Evolutionary conservation across 2,113 vertebrate species (phyloP), one percentile per base, ranked within the genome.

Genomic region (Siphamia tubifer): DNA sequence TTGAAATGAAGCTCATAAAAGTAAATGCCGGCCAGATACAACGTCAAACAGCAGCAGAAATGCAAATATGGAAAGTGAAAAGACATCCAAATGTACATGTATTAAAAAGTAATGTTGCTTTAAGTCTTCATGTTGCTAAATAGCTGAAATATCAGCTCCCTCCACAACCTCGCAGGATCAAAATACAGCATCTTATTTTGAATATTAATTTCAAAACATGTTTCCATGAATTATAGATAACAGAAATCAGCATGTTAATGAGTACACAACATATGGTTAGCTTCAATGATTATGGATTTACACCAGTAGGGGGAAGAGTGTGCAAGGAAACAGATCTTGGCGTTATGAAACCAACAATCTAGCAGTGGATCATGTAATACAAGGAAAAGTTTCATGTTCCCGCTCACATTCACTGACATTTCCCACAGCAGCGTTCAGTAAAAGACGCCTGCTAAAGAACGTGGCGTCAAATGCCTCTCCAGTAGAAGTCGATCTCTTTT

Each of bases 241-340:
- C 56, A 67, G 30, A 77, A 64, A 83, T 81, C 57, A 77, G 68
- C 68, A 84, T 69, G 71, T 56, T 72, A 80, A 81, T 87, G 77
- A 74, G 70, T 81, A 65, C 83, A 79, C 73, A 85, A 61, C 79
- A 77, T 85, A 86, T 83, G 83, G 71, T 62, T 25, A 10, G n/a
- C 36, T 68, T 13, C 66, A 43, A 63, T 34, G 74, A 69, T 88
- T 90, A 74, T 90, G 69, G 55, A 69, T 81, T 89, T 58, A 66
- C 68, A 78, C 91, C 92, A 92, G 91, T 74, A 93, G 92, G 92
- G 92, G 91, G 92, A 93, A 84, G 83, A 93, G 85, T 91, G 88
- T 79, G 78, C 91, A 82, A 87, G 88, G 85, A 82, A 91, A 93
- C 80, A 62, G 66, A 74, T 57, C 36, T 17, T 15, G 20, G 54